Percentiles rank a stretch among this genome's conserved stretches.
These are phyloP conservation scores for Anoplius nigerrimus DNA, from an alignment of 2,888 invertebrate species.

Conservation along the genomic window DNA sequence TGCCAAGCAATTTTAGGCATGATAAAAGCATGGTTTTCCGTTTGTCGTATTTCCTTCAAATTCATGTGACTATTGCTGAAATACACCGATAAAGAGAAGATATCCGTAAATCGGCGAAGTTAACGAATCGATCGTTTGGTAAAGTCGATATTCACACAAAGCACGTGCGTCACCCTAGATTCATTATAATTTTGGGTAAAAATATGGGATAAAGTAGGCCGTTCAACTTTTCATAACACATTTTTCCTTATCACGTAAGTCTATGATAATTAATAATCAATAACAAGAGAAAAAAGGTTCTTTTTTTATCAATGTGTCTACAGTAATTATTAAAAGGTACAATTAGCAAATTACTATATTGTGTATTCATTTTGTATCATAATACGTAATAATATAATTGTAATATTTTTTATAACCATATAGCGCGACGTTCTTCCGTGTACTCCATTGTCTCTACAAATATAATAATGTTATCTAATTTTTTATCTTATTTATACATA, in stretches of 20 bases:
- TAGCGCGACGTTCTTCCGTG: constrained; percentile 69
- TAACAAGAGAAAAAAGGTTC: constrained; percentile 73
- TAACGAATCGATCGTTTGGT: too few species aligned
- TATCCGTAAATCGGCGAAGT: too few species aligned
- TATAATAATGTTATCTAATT: constrained; percentile 71
- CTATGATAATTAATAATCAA: constrained; percentile 73
- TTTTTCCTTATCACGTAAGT: constrained; percentile 74
- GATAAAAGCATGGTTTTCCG: too few species aligned
- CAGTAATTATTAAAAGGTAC: constrained; percentile 75
- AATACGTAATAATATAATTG: constrained; percentile 73
- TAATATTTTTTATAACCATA: constrained; percentile 72
- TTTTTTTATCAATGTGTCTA: constrained; percentile 73
- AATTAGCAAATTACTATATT: constrained; percentile 75
- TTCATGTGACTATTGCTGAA: too few species aligned
- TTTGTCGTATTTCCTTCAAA: too few species aligned
- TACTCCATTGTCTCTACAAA: constrained; percentile 72
- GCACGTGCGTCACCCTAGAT: too few species aligned
- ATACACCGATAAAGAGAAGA: too few species aligned
- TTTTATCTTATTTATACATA: constrained; percentile 58
- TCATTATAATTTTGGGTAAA: constrained; percentile 36
- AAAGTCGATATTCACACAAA: too few species aligned
- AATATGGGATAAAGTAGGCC: constrained; percentile 60
- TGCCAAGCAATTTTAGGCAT: too few species aligned
- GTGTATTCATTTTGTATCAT: constrained; percentile 74
- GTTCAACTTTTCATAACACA: constrained; percentile 72